Evolutionary conservation across 2,113 vertebrate species (phyloP).

Genomic region (Zeus faber): DNA sequence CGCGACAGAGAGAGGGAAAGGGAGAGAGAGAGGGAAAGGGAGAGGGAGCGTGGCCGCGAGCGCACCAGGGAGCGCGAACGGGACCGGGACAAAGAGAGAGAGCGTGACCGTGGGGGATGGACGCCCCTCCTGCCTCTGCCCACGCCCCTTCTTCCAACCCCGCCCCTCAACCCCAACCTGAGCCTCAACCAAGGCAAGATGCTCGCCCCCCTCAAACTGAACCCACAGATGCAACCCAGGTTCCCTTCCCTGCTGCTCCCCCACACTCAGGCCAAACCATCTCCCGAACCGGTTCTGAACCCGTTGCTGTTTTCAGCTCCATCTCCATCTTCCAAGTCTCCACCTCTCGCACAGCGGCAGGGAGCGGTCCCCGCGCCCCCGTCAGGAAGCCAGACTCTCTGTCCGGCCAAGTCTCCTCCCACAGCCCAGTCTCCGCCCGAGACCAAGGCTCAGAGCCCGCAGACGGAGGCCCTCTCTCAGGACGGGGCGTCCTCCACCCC

Average conservation of each 20-base stretch:
- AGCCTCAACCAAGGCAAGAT: conserved; percentile 60
- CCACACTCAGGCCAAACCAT: conserved; percentile 49
- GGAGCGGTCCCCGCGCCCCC: conserved; percentile 14
- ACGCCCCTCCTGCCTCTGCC: conserved; percentile 65
- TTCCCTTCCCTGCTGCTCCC: conserved; percentile 59
- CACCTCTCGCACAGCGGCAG: conserved; percentile 38
- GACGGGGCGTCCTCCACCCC: conserved; percentile 2
- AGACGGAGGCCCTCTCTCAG: conserved; percentile 19
- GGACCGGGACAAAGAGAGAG: conserved; percentile 50
- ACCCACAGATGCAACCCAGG: conserved; percentile 45
- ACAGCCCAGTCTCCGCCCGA: conserved; percentile 31
- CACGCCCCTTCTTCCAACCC: conserved; percentile 68
- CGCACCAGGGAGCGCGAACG: conserved; percentile 44
- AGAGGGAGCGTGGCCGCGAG: conserved; percentile 39
- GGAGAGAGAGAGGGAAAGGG: conserved; percentile 26
- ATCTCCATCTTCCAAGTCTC: conserved; percentile 35
- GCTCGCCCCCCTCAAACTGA: conserved; percentile 58
- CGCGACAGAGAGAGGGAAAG: conserved; percentile 59
- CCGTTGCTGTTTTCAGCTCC: conserved; percentile 42
- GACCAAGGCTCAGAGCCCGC: conserved; percentile 24
- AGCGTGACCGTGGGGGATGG: conserved; percentile 63
- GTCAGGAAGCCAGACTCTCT: conserved; percentile 27
- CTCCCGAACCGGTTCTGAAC: conserved; percentile 30
- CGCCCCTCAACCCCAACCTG: conserved; percentile 62
- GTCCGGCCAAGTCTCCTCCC: conserved; percentile 17